Conservation (phyloP, 2,113 vertebrate species). For the Semnopithecus entellus region DNA sequence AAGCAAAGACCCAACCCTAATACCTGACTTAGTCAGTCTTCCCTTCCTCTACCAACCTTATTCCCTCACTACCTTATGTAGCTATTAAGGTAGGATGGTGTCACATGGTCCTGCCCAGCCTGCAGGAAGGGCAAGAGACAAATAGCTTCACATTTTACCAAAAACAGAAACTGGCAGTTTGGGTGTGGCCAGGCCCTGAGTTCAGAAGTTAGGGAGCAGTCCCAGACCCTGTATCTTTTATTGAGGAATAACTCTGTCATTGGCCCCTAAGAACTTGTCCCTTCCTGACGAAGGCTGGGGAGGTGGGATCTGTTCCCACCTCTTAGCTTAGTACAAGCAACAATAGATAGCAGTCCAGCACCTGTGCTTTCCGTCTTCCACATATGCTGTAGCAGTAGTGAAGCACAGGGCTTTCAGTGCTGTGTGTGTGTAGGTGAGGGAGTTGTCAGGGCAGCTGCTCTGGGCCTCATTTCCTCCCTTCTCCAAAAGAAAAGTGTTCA, state of each 20-base stretch:
- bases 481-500: not conserved
- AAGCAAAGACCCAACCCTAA: conserved; percentile 26
- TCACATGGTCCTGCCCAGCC: not conserved
- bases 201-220: not conserved
- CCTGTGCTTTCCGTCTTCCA: not conserved
- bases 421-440: not conserved
- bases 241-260: not conserved
- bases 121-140: not conserved
- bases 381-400: not conserved
- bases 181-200: not conserved
- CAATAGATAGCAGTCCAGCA: not conserved
- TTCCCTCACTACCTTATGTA: not conserved
- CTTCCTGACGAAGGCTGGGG: not conserved
- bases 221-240: not conserved
- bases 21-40: not conserved
- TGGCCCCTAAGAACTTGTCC: not conserved
- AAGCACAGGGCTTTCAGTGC: not conserved
- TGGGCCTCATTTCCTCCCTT: not conserved
- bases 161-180: not conserved
- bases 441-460: not conserved
- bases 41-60: not conserved
- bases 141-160: not conserved
- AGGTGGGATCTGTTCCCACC: not conserved
- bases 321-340: not conserved
- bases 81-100: not conserved